These are phyloP conservation scores for Hemibagrus guttatus DNA, from an alignment of 2,797 vertebrate genomes.

Conservation along the genomic window DNA sequence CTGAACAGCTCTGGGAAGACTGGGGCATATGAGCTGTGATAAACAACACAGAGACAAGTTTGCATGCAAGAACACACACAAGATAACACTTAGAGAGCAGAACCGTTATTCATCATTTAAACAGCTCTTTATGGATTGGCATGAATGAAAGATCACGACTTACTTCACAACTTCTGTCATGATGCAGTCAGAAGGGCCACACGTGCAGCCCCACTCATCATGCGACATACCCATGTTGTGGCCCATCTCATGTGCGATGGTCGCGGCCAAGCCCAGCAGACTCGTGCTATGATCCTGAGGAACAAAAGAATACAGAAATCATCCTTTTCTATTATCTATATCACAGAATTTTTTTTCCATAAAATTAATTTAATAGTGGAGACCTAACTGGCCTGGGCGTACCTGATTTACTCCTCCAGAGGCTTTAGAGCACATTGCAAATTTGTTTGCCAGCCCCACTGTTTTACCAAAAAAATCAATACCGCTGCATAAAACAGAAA, in stretches of 20 bases:
- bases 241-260: slow-evolving; percentile 93
- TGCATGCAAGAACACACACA: not conserved
- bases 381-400: not conserved
- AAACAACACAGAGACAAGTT: not conserved
- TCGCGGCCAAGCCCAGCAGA: slow-evolving; percentile 82
- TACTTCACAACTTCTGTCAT: slow-evolving; percentile 82
- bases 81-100: not conserved
- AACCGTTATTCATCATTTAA: not conserved
- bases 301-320: not conserved
- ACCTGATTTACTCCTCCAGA: slow-evolving; percentile 90
- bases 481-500: slow-evolving; percentile 69
- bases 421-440: slow-evolving; percentile 79
- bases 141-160: slow-evolving; percentile 34
- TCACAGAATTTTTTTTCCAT: no score
- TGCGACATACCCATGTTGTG: slow-evolving; percentile 93
- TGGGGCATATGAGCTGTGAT: slow-evolving; percentile 62
- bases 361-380: not conserved
- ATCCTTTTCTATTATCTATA: not conserved
- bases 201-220: slow-evolving; percentile 78
- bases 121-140: slow-evolving; percentile 59
- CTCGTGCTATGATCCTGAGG: slow-evolving; percentile 82
- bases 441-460: slow-evolving; percentile 86
- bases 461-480: slow-evolving; percentile 79
- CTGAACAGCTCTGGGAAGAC: slow-evolving; percentile 85
- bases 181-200: slow-evolving; percentile 77